Evolutionary conservation across 2,888 invertebrate species (phyloP).

Genomic region (Tuta absoluta): DNA sequence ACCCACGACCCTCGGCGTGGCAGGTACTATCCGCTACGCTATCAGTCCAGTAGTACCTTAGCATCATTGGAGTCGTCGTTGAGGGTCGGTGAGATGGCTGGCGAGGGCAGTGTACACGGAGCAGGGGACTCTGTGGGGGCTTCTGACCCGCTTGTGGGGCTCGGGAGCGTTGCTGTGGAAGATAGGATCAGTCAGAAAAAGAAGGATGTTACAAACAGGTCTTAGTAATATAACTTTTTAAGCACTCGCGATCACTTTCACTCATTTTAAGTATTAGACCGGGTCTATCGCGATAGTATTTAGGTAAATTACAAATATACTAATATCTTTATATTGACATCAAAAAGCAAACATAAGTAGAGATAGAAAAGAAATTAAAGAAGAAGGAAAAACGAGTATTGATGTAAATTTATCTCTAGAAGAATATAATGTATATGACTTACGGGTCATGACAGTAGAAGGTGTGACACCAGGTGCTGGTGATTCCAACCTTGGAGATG

Average conservation of each 20-base stretch:
- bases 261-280: no score
- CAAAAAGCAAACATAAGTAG: no score
- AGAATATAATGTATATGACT: constrained; percentile 40
- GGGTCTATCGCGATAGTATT: no score
- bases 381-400: no score
- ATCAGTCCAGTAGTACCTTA: constrained; percentile 66
- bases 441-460: constrained; percentile 67
- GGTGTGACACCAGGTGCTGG: constrained; percentile 81
- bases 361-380: no score
- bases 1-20: no score
- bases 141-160: constrained; percentile 68
- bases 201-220: not conserved
- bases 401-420: no score
- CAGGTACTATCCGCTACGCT: no score
- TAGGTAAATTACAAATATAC: no score
- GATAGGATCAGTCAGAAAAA: not conserved
- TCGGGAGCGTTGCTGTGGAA: constrained; percentile 62
- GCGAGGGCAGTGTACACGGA: constrained; percentile 54
- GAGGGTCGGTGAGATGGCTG: constrained; percentile 56
- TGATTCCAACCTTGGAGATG: constrained; percentile 86
- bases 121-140: constrained; percentile 56
- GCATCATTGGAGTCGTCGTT: constrained; percentile 74
- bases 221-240: no score
- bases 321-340: no score
- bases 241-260: no score